These are phyloP conservation scores for Falco concolor DNA, from an alignment of 2,797 vertebrate genomes.

Conservation along the genomic window DNA sequence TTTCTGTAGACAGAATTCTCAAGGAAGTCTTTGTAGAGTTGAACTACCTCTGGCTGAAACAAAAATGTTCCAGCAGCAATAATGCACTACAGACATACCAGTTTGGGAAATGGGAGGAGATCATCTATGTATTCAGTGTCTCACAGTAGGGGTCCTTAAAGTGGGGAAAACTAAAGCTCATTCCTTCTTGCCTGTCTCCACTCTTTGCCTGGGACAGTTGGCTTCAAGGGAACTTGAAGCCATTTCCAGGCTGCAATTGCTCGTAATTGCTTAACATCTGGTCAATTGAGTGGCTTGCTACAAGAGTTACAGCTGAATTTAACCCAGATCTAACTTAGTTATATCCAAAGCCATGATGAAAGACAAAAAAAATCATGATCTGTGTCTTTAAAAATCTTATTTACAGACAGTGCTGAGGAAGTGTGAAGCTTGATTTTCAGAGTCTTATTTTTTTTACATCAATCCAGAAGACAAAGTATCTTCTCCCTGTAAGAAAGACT, in stretches of 20 bases:
- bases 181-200: background rate
- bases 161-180: background rate
- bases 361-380: background rate
- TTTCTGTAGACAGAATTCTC: background rate
- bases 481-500: background rate
- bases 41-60: background rate
- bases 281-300: background rate
- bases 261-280: background rate
- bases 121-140: background rate
- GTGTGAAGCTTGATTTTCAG: background rate
- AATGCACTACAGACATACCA: rapidly evolving
- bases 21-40: background rate
- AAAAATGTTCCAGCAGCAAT: background rate
- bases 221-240: background rate
- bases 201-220: background rate
- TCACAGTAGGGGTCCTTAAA: background rate
- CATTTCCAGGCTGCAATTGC: background rate
- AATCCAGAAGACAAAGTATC: background rate
- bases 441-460: background rate
- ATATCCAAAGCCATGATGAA: background rate
- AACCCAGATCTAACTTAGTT: background rate
- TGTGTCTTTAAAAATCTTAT: background rate
- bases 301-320: background rate
- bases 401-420: background rate
- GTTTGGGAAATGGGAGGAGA: background rate